Conservation (phyloP, 53 echinoderm and acorn worm species). For the Stichopus horrens region DNA sequence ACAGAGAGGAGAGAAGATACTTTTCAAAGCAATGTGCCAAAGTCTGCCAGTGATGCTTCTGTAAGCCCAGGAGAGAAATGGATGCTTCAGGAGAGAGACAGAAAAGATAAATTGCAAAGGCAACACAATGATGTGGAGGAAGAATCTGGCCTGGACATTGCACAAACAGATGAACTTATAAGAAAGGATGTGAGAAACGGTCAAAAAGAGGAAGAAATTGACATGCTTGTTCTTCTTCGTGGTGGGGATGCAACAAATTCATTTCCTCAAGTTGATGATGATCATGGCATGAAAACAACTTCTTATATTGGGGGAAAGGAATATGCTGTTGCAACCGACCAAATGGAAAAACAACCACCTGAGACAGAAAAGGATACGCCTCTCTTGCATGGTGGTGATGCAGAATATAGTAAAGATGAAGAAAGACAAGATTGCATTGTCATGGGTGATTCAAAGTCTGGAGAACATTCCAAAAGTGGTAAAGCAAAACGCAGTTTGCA, state of each 20-base stretch:
- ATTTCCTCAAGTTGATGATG: neutral
- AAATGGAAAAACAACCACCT: neutral
- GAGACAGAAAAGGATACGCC: neutral
- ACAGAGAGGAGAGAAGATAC: neutral
- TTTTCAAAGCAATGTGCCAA: neutral
- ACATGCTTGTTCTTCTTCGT: conserved; percentile 30
- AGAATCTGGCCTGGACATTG: neutral
- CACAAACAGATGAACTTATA: neutral
- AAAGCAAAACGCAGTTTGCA: neutral
- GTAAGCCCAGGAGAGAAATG: neutral
- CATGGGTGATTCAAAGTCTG: neutral
- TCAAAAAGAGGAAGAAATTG: neutral
- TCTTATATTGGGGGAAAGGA: neutral
- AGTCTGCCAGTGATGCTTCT: neutral
- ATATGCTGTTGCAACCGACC: neutral
- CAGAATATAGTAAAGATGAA: neutral
- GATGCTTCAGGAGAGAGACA: neutral
- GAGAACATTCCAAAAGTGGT: neutral
- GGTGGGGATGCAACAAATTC: conserved; percentile 9
- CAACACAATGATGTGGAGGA: neutral
- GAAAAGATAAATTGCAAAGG: neutral
- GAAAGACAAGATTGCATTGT: no score
- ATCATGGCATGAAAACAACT: neutral
- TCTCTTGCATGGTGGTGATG: conserved; percentile 23
- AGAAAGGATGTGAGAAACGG: neutral